Percentiles rank a stretch among this genome's conserved stretches.
Conservation (phyloP, 2,888 invertebrate species). For the Cyrtodaria siliqua region DNA sequence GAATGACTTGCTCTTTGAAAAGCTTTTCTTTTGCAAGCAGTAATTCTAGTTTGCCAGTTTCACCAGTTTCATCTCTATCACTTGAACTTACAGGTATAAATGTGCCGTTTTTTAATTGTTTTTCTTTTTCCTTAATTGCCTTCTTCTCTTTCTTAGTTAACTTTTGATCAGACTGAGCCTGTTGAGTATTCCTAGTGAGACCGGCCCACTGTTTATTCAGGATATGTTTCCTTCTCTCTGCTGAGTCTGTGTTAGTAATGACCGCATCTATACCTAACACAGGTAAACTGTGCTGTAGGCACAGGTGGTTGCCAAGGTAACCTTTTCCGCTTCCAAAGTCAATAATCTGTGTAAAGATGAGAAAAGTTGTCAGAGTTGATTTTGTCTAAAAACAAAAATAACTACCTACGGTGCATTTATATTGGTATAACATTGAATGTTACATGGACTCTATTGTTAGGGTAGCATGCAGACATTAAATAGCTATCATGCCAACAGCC, state of each 20-base stretch:
- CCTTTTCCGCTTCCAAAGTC: slow-evolving; percentile 97
- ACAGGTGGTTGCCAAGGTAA: slow-evolving; percentile 92
- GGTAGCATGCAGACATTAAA: too few relatives aligned
- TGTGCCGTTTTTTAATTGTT: background rate
- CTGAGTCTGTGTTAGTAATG: slow-evolving; percentile 89
- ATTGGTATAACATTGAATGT: too few relatives aligned
- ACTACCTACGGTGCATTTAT: too few relatives aligned
- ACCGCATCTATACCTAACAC: slow-evolving; percentile 94
- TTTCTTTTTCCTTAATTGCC: background rate
- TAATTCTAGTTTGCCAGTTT: too few relatives aligned
- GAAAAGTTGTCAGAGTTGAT: too few relatives aligned
- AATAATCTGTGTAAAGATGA: slow-evolving; percentile 88
- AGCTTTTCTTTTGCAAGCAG: too few relatives aligned
- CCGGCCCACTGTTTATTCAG: slow-evolving; percentile 77
- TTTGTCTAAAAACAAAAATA: too few relatives aligned
- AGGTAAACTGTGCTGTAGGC: slow-evolving; percentile 90
- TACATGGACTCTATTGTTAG: too few relatives aligned
- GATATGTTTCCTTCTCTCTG: slow-evolving; percentile 86
- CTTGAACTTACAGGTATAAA: background rate
- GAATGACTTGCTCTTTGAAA: too few relatives aligned
- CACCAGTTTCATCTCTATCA: background rate
- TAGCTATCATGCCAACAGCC: too few relatives aligned
- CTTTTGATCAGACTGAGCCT: slow-evolving; percentile 79
- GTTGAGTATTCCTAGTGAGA: slow-evolving; percentile 60
- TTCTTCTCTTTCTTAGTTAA: slow-evolving; percentile 87